Evolutionary conservation across 2,113 vertebrate species (phyloP).

Genomic region (Daphoenositta chrysoptera): DNA sequence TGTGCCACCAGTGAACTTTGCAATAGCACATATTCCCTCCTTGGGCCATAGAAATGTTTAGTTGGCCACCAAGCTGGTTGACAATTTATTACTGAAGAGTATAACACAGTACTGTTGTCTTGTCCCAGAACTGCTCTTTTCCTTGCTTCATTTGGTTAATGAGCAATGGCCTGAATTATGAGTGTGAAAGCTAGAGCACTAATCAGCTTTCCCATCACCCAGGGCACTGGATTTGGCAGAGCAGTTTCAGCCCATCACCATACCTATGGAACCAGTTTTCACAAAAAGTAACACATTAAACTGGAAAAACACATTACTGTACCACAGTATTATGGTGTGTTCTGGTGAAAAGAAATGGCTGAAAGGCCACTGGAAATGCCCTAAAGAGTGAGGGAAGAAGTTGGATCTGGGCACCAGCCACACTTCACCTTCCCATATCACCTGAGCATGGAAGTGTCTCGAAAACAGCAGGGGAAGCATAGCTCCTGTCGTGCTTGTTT

Average conservation of each 20-base stretch:
- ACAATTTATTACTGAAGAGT: not conserved
- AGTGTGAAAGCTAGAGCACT: not conserved
- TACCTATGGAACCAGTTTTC: not conserved
- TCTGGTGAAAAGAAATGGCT: not conserved
- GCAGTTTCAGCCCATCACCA: not conserved
- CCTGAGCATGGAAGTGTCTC: not conserved
- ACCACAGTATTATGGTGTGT: not conserved
- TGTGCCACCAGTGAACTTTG: not conserved
- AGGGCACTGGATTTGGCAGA: not conserved
- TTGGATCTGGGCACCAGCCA: not conserved
- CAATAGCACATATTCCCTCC: not conserved
- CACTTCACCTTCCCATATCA: not conserved
- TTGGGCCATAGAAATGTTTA: not conserved
- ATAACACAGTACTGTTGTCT: not conserved
- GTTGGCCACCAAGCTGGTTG: not conserved
- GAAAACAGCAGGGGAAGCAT: not conserved
- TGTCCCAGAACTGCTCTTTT: not conserved
- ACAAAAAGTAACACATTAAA: not conserved
- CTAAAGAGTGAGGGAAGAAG: not conserved
- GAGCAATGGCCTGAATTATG: not conserved
- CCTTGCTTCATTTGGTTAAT: not conserved
- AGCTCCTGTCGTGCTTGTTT: fast-evolving
- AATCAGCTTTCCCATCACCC: not conserved
- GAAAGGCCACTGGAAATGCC: not conserved
- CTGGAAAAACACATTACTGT: not conserved